These are phyloP conservation scores for Ramphastos sulfuratus DNA, from an alignment of 2,113 vertebrate species.

Conservation along the genomic window DNA sequence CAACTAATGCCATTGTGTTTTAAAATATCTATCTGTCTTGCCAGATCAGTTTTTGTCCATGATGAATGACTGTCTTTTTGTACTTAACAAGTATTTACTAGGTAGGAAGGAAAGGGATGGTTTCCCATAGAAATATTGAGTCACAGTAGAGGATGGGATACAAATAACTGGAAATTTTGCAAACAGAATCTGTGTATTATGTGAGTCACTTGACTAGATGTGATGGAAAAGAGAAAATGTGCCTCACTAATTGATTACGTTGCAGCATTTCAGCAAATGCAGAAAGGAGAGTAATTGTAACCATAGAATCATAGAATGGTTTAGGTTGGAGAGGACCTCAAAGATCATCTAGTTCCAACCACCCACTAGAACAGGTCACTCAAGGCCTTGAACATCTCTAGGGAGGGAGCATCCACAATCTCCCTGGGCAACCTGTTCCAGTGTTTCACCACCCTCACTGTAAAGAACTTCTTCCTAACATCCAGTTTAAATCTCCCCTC, in stretches of 20 bases:
- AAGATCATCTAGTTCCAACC: no score
- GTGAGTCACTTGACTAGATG: slow-evolving; percentile 1
- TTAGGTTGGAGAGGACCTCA: no score
- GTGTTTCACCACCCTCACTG: no score
- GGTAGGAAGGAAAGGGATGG: not conserved
- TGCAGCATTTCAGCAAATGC: not conserved
- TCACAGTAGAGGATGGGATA: not conserved
- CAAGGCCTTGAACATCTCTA: no score
- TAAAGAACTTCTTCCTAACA: no score
- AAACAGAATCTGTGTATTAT: not conserved
- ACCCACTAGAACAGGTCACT: no score
- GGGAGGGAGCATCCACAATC: no score
- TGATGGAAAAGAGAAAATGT: not conserved
- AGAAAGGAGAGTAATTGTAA: not conserved
- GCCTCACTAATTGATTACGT: not conserved
- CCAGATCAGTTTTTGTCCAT: not conserved
- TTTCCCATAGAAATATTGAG: slow-evolving; percentile 49
- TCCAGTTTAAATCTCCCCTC: no score
- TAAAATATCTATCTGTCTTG: not conserved
- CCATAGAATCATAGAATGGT: no score
- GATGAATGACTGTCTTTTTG: not conserved
- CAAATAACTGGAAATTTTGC: slow-evolving; percentile 35
- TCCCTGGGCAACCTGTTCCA: no score
- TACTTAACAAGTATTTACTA: slow-evolving; percentile 24
- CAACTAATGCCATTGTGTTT: not conserved